A percentile compares a stretch with the other conserved stretches of the same genome.
phyloP scores from a whole-genome alignment of 2,888 invertebrate species.

The Coremacera marginata region DNA sequence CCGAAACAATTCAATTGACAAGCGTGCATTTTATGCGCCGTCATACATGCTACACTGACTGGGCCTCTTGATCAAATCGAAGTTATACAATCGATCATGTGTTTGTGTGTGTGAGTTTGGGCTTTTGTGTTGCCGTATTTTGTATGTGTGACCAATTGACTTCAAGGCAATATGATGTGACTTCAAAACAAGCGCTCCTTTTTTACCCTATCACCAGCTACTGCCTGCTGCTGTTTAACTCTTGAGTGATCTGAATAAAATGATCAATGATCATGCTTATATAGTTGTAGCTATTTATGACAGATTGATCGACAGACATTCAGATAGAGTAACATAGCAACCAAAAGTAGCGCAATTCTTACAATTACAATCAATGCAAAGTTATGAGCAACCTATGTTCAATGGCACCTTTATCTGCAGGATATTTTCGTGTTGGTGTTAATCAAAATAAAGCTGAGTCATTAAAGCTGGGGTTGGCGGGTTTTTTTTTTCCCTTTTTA shows the following conservation, averaged over 20 bases:
- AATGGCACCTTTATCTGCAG: too few relatives aligned
- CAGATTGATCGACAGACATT: neutral
- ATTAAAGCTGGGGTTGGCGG: too few relatives aligned
- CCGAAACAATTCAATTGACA: slow-evolving; percentile 29
- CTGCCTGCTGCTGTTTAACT: neutral
- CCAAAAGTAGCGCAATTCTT: slow-evolving; percentile 30
- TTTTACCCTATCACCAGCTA: too few relatives aligned
- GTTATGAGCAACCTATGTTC: neutral
- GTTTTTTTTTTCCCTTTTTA: too few relatives aligned
- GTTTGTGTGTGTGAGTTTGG: neutral
- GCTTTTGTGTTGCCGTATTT: neutral
- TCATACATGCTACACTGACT: neutral
- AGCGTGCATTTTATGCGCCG: neutral
- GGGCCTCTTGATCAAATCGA: neutral
- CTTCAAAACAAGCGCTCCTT: neutral
- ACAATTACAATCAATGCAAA: slow-evolving; percentile 4
- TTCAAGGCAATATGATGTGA: slow-evolving; percentile 24
- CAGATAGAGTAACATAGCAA: neutral
- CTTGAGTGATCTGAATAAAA: slow-evolving; percentile 14
- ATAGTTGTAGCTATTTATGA: neutral
- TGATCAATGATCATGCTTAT: slow-evolving; percentile 24
- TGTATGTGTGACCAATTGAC: slow-evolving; percentile 8
- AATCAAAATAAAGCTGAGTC: too few relatives aligned
- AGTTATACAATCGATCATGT: neutral
- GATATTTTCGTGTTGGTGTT: too few relatives aligned